Evolutionary conservation across 2,797 vertebrate species (phyloP).

Genomic region (Taeniopygia guttata): DNA sequence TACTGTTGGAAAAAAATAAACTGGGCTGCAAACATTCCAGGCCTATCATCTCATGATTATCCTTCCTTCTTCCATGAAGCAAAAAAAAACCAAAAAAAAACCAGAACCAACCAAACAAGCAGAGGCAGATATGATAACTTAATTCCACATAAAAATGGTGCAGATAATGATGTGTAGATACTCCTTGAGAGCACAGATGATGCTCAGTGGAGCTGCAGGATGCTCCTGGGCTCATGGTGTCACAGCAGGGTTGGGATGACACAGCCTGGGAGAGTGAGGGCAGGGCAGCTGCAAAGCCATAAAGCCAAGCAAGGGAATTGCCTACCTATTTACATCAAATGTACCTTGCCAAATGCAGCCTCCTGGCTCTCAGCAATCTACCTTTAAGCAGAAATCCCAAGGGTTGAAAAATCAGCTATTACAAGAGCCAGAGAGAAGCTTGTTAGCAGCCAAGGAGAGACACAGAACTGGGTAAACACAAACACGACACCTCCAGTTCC

Average conservation of each 20-base stretch:
- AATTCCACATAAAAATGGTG: neutral
- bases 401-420: neutral
- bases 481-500: neutral
- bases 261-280: neutral
- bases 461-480: neutral
- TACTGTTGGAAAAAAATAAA: neutral
- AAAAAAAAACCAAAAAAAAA: rapidly evolving
- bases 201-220: neutral
- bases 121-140: neutral
- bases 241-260: neutral
- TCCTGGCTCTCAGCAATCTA: neutral
- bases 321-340: neutral
- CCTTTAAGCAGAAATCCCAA: neutral
- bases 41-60: neutral
- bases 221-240: neutral
- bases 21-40: neutral
- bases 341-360: neutral
- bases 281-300: neutral
- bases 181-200: neutral
- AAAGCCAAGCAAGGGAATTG: neutral
- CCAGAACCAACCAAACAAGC: neutral
- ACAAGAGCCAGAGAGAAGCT: neutral
- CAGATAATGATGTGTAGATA: neutral
- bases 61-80: neutral
- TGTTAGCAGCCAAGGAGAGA: neutral